Percentiles rank a stretch among this genome's conserved stretches.
These are phyloP conservation scores for Conopomorpha cramerella DNA, from an alignment of 1,140 invertebrate species.

Conservation along the genomic window DNA sequence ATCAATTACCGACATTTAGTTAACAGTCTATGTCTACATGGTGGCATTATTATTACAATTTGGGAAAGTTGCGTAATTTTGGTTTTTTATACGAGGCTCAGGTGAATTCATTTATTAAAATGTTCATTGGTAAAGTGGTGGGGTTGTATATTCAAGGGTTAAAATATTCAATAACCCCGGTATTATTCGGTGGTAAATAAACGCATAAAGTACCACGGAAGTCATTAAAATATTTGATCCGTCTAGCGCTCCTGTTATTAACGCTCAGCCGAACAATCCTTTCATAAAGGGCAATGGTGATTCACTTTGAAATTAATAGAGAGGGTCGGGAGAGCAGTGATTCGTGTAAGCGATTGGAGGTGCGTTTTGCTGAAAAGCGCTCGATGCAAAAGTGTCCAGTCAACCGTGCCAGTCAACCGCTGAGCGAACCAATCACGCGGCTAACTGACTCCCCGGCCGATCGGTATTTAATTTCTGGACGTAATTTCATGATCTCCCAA, in stretches of 20 bases:
- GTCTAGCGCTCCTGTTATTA: not conserved
- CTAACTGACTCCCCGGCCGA: constrained; percentile 30
- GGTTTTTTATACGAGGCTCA: too few species aligned
- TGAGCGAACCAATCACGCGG: constrained; percentile 17
- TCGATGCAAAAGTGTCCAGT: constrained; percentile 26
- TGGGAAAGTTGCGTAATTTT: too few species aligned
- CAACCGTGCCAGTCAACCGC: constrained; percentile 20
- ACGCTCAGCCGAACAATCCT: not conserved
- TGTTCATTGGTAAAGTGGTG: too few species aligned
- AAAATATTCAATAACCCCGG: too few species aligned
- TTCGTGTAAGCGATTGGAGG: constrained; percentile 29
- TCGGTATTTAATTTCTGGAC: constrained; percentile 25
- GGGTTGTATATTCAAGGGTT: too few species aligned
- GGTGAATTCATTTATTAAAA: too few species aligned
- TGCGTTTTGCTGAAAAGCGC: constrained; percentile 22
- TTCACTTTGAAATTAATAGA: constrained; percentile 6
- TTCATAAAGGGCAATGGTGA: not conserved
- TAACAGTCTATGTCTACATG: too few species aligned
- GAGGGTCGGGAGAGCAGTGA: constrained; percentile 25
- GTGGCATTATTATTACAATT: too few species aligned
- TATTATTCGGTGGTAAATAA: not conserved
- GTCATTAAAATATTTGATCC: not conserved
- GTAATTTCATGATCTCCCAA: too few species aligned
- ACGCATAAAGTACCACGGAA: not conserved
- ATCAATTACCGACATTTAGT: too few species aligned